Conservation (phyloP, 2,888 invertebrate species). For the Calliopum simillimum region DNA sequence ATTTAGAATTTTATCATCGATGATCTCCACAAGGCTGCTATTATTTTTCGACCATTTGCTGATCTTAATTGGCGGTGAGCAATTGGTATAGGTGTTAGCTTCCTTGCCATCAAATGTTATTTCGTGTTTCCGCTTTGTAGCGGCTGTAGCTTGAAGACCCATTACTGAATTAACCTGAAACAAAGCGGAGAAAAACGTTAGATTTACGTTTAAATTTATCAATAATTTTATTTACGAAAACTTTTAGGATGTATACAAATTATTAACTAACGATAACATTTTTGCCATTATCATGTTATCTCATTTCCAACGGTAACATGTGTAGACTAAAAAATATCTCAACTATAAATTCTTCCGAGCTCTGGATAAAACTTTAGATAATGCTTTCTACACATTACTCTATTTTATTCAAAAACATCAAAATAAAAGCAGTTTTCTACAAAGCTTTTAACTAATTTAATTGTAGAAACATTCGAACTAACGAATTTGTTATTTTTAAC, state of each 20-base stretch:
- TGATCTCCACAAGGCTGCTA: slow-evolving; percentile 56
- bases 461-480: too few species aligned
- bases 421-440: too few species aligned
- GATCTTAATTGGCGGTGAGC: slow-evolving; percentile 70
- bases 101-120: slow-evolving; percentile 67
- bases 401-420: background rate
- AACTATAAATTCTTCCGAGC: too few species aligned
- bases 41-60: slow-evolving; percentile 70
- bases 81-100: slow-evolving; percentile 68
- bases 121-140: slow-evolving; percentile 78
- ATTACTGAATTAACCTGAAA: slow-evolving; percentile 73
- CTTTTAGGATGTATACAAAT: too few species aligned
- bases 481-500: too few species aligned
- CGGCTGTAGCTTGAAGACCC: slow-evolving; percentile 78
- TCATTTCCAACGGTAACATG: too few species aligned
- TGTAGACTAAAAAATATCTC: too few species aligned
- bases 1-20: slow-evolving; percentile 17
- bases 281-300: too few species aligned
- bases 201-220: too few species aligned
- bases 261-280: too few species aligned
- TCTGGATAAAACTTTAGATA: background rate
- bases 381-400: background rate
- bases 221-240: too few species aligned
- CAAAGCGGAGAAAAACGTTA: slow-evolving; percentile 34
- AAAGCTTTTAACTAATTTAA: too few species aligned